Evolutionary conservation across 2,113 vertebrate species (phyloP).

Genomic region (Speoplatyrhinus poulsoni): DNA sequence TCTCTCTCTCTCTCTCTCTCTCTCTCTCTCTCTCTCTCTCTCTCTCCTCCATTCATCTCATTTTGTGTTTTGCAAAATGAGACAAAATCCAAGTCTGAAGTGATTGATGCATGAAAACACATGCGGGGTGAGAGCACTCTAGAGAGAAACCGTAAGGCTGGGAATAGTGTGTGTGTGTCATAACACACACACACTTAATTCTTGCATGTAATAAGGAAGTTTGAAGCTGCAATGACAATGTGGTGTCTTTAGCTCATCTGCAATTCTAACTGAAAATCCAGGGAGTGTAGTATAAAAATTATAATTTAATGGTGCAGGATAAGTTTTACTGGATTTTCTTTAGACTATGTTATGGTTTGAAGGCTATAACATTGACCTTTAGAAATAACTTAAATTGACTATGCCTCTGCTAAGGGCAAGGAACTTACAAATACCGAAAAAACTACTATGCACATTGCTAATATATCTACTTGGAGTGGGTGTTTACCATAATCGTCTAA

Average conservation of each 20-base stretch:
- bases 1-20: background rate
- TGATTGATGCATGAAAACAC: slow-evolving; percentile 52
- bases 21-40: background rate
- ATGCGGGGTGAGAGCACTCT: background rate
- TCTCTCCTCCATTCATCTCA: background rate
- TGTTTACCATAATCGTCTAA: background rate
- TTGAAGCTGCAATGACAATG: background rate
- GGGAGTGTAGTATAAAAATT: background rate
- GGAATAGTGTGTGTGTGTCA: background rate
- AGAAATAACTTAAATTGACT: background rate
- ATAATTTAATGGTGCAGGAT: background rate
- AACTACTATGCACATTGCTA: background rate
- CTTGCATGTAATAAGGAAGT: background rate
- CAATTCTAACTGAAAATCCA: background rate
- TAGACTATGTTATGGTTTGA: too few species aligned
- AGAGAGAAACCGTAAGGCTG: slow-evolving; percentile 10
- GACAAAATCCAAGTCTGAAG: slow-evolving; percentile 44
- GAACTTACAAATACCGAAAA: background rate
- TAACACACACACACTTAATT: slow-evolving; percentile 22
- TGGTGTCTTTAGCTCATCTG: background rate
- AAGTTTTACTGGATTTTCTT: too few species aligned
- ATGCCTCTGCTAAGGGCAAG: background rate
- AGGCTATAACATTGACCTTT: background rate
- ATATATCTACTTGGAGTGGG: background rate
- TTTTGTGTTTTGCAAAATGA: slow-evolving; percentile 27